phyloP scores from a whole-genome alignment of 2,113 vertebrate genomes.

The Narcine bancroftii region DNA sequence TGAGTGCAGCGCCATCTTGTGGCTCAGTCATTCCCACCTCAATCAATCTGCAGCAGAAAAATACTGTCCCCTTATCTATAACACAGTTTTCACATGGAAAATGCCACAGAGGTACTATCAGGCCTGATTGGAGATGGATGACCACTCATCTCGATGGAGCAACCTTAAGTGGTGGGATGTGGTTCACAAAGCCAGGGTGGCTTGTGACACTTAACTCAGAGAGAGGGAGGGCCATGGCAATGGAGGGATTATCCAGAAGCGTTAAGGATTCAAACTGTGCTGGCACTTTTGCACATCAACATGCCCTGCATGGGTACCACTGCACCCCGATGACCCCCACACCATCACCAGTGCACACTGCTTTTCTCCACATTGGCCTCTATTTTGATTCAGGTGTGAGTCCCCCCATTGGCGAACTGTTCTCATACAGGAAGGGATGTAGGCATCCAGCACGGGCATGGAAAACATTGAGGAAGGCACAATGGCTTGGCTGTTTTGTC shows the following conservation, averaged over 20 bases:
- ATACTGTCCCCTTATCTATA: not conserved
- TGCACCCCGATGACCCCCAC: not conserved
- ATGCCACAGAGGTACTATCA: not conserved
- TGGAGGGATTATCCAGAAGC: not conserved
- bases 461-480: not conserved
- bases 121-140: not conserved
- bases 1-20: constrained; percentile 5
- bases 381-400: not conserved
- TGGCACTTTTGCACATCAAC: not conserved
- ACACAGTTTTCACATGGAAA: not conserved
- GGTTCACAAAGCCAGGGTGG: not conserved
- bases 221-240: not conserved
- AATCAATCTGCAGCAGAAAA: not conserved
- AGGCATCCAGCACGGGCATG: not conserved
- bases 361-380: not conserved
- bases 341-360: not conserved
- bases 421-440: not conserved
- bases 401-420: not conserved
- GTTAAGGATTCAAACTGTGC: not conserved
- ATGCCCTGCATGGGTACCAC: not conserved
- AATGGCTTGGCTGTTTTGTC: not conserved
- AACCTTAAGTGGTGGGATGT: not conserved
- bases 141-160: not conserved
- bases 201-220: not conserved
- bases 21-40: not conserved